Percentiles rank a stretch among this genome's conserved stretches.
phyloP scores from a whole-genome alignment of 2,888 invertebrate species.

The Diarsia brunnea region DNA sequence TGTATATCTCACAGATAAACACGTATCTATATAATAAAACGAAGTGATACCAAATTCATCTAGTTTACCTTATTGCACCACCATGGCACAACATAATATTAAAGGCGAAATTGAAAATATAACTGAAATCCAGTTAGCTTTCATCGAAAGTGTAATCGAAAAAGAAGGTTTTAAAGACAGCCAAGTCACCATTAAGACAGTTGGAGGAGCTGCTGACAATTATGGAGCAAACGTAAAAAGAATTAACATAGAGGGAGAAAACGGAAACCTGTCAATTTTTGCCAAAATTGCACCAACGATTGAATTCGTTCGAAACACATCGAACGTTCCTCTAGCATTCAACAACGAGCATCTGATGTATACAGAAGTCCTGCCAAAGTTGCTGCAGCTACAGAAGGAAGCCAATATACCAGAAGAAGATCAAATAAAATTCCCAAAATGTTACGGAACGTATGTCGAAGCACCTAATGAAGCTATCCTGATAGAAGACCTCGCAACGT shows the following conservation, averaged over 20 bases:
- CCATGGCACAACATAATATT: conserved; percentile 65
- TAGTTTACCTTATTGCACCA: conserved; percentile 14
- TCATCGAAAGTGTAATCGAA: conserved; percentile 69
- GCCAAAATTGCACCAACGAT: conserved; percentile 74
- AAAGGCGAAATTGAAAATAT: conserved; percentile 69
- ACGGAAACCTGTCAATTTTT: conserved; percentile 68
- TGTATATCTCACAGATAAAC: conserved; percentile 32
- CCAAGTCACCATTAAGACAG: conserved; percentile 65
- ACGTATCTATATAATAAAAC: conserved; percentile 5
- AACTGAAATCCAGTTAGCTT: conserved; percentile 68
- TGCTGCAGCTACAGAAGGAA: conserved; percentile 69
- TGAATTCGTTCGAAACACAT: conserved; percentile 57
- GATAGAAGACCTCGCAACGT: conserved; percentile 74
- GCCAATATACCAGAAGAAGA: conserved; percentile 50
- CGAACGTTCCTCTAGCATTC: conserved; percentile 61
- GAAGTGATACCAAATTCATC: background rate
- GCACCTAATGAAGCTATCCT: conserved; percentile 72
- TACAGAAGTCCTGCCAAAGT: conserved; percentile 70
- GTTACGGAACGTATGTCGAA: conserved; percentile 71
- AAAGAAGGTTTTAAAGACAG: conserved; percentile 68
- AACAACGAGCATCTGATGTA: conserved; percentile 75
- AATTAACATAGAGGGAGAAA: conserved; percentile 63
- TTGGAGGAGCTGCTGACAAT: conserved; percentile 73
- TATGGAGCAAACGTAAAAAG: conserved; percentile 68
- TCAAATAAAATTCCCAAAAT: conserved; percentile 69